A percentile compares a stretch with the other conserved stretches of the same genome.
phyloP scores from a whole-genome alignment of 2,797 vertebrate species.

The Taenioides sp. region DNA sequence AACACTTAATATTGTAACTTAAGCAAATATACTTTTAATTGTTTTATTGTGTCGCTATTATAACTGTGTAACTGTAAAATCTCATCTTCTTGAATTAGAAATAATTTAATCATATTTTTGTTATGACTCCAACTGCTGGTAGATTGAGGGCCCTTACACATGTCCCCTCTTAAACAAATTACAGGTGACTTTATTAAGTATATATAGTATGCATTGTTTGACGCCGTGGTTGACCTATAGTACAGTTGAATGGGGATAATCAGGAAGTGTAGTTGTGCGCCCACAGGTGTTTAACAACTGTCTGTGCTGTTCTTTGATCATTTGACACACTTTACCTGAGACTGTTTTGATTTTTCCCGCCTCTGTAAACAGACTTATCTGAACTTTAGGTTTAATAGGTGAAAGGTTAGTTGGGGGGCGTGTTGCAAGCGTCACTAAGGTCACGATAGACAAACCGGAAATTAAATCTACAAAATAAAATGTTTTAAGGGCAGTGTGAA shows the following conservation, averaged over 20 bases:
- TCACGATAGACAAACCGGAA: slow-evolving; percentile 23
- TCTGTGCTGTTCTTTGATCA: too few species aligned
- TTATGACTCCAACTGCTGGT: not conserved
- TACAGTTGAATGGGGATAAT: slow-evolving; percentile 27
- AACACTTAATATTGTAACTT: not conserved
- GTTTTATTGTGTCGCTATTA: not conserved
- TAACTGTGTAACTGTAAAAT: too few species aligned
- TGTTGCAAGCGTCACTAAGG: slow-evolving; percentile 27
- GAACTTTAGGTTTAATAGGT: slow-evolving; percentile 46
- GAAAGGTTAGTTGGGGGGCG: slow-evolving; percentile 51
- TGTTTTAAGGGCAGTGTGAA: not conserved
- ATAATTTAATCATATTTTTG: not conserved
- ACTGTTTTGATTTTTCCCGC: too few species aligned
- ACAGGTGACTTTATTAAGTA: slow-evolving; percentile 4
- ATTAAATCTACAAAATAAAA: slow-evolving; percentile 37
- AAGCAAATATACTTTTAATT: not conserved
- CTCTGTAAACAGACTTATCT: not conserved
- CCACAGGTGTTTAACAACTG: too few species aligned
- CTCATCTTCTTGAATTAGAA: not conserved
- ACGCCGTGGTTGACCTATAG: slow-evolving; percentile 31
- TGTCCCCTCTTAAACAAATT: not conserved
- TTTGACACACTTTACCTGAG: not conserved
- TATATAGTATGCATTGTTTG: slow-evolving; percentile 16
- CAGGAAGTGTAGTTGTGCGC: slow-evolving; percentile 26
- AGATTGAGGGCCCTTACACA: not conserved